Percentiles rank a stretch among this genome's conserved stretches.
Evolutionary conservation across 2,888 invertebrate species (phyloP).

Genomic region (Platypus cylindrus): DNA sequence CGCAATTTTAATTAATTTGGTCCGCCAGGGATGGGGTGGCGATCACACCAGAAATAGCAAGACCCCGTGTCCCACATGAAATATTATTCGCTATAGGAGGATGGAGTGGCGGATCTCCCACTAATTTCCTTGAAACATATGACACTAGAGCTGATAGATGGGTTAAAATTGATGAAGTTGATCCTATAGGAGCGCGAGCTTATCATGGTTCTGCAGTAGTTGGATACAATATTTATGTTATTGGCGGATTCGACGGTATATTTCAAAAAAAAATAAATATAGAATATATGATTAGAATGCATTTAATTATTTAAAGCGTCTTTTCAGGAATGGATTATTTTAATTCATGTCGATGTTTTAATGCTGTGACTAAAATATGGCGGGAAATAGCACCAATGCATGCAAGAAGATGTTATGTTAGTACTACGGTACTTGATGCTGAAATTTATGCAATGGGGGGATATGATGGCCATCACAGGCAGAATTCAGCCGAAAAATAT

Average conservation of each 20-base stretch:
- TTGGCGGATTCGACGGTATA: slow-evolving; percentile 88
- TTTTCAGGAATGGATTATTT: slow-evolving; percentile 24
- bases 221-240: slow-evolving; percentile 71
- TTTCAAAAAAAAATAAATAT: slow-evolving; percentile 21
- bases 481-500: slow-evolving; percentile 78
- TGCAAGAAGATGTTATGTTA: slow-evolving; percentile 74
- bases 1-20: slow-evolving; percentile 20
- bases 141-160: slow-evolving; percentile 83
- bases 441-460: slow-evolving; percentile 81
- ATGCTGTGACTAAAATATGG: slow-evolving; percentile 76
- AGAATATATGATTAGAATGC: background rate
- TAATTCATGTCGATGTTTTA: slow-evolving; percentile 48
- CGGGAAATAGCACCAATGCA: slow-evolving; percentile 86
- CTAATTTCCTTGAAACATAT: slow-evolving; percentile 73
- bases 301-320: background rate
- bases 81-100: slow-evolving; percentile 77
- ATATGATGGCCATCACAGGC: slow-evolving; percentile 74
- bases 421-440: slow-evolving; percentile 64
- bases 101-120: slow-evolving; percentile 65
- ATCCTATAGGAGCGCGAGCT: slow-evolving; percentile 73
- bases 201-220: slow-evolving; percentile 90
- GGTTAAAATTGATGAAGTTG: slow-evolving; percentile 70
- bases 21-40: slow-evolving; percentile 57
- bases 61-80: slow-evolving; percentile 77
- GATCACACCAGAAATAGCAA: slow-evolving; percentile 70